A percentile compares a stretch with the other conserved stretches of the same genome.
These are phyloP conservation scores for Epinephelus awoara DNA, from an alignment of 2,797 vertebrate species.

Conservation along the genomic window DNA sequence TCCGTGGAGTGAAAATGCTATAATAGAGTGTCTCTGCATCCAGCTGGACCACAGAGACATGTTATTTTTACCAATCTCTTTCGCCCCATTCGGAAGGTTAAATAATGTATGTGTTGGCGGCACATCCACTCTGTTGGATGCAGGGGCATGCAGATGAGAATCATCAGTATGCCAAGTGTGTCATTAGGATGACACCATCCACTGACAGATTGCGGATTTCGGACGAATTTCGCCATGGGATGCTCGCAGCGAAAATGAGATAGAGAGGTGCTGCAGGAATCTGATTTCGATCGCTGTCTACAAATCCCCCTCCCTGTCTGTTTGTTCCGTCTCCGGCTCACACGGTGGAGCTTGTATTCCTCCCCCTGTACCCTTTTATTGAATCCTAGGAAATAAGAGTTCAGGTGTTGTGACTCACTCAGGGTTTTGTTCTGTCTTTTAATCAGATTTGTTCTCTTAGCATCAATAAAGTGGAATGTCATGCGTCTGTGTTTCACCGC, in stretches of 20 bases:
- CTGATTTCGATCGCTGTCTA: slow-evolving; percentile 57
- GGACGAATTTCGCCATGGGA: slow-evolving; percentile 56
- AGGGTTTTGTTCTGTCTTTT: slow-evolving; percentile 1
- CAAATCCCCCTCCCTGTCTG: background rate
- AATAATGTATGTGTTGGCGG: slow-evolving; percentile 77
- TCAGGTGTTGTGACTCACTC: slow-evolving; percentile 25
- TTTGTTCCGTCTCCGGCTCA: slow-evolving; percentile 47
- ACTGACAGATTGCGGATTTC: slow-evolving; percentile 70
- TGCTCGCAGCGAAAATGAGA: slow-evolving; percentile 63
- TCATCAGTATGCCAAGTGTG: slow-evolving; percentile 79
- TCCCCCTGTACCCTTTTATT: slow-evolving; percentile 40
- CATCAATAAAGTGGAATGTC: slow-evolving; percentile 20
- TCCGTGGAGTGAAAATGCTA: slow-evolving; percentile 62
- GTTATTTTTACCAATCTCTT: slow-evolving; percentile 78
- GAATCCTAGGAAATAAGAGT: slow-evolving; percentile 33
- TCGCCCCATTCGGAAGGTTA: slow-evolving; percentile 68
- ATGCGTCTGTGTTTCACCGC: slow-evolving; percentile 20
- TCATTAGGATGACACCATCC: slow-evolving; percentile 73
- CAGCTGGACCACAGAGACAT: slow-evolving; percentile 70
- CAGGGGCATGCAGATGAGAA: slow-evolving; percentile 61
- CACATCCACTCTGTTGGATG: slow-evolving; percentile 55
- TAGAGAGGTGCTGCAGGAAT: slow-evolving; percentile 54
- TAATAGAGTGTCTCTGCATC: slow-evolving; percentile 74
- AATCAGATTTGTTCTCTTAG: slow-evolving; percentile 25
- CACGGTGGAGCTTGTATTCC: slow-evolving; percentile 19